A percentile compares a stretch with the other conserved stretches of the same genome.
phyloP scores from a whole-genome alignment of 1,140 invertebrate genomes.

The Caenorhabditis briggsae region DNA sequence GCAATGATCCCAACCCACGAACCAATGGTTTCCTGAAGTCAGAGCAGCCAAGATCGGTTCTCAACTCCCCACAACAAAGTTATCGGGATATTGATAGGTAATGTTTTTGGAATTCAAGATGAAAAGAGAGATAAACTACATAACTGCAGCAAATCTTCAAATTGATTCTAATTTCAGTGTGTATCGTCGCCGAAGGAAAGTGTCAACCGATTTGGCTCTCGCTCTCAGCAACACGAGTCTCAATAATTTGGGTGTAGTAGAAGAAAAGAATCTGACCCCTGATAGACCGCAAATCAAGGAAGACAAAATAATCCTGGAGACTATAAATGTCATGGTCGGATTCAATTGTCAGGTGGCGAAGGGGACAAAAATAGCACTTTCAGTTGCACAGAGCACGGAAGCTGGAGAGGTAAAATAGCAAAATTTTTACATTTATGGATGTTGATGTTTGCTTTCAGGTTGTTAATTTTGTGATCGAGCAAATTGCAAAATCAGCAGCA shows the following conservation, averaged over 20 bases:
- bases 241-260: constrained; percentile 25
- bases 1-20: constrained; percentile 36
- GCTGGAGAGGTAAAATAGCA: constrained; percentile 46
- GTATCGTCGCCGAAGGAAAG: constrained; percentile 58
- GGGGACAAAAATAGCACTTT: constrained; percentile 91
- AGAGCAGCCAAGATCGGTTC: constrained; percentile 35
- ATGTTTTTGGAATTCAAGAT: no score
- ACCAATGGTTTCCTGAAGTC: constrained; percentile 35
- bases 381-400: constrained; percentile 90
- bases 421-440: constrained; percentile 72
- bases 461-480: constrained; percentile 91
- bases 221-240: constrained; percentile 53
- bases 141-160: neutral
- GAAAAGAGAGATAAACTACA: no score
- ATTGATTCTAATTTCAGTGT: neutral
- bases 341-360: constrained; percentile 85
- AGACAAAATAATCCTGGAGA: constrained; percentile 30
- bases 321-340: constrained; percentile 35
- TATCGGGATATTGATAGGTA: constrained; percentile 62
- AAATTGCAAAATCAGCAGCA: constrained; percentile 91
- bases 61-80: constrained; percentile 60
- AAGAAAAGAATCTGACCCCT: constrained; percentile 42
- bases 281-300: constrained; percentile 35
- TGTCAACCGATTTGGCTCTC: constrained; percentile 43
- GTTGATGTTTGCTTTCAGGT: constrained; percentile 82